phyloP scores from a whole-genome alignment of 2,113 vertebrate genomes.

The Mus spicilegus region DNA sequence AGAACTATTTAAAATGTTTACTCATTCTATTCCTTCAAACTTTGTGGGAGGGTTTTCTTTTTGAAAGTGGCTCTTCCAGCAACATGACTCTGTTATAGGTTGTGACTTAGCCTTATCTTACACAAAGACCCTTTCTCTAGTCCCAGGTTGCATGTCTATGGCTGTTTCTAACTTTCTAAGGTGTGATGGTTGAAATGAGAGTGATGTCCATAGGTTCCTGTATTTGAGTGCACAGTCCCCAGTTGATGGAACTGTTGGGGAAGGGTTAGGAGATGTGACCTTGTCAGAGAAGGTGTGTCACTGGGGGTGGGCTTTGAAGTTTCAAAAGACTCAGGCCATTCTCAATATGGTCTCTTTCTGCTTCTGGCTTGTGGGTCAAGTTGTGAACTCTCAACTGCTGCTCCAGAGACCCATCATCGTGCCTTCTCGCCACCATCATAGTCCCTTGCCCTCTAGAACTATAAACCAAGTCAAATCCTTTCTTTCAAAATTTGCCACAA shows the following conservation, averaged over 20 bases:
- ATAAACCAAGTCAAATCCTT: not conserved
- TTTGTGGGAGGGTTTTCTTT: constrained; percentile 1
- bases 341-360: not conserved
- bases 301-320: not conserved
- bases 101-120: no score
- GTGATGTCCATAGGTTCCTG: not conserved
- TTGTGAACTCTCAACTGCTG: not conserved
- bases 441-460: not conserved
- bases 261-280: not conserved
- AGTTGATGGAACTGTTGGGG: not conserved
- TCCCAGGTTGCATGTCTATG: constrained; percentile 13
- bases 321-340: not conserved
- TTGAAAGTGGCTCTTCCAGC: not conserved
- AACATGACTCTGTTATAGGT: no score
- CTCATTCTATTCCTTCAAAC: constrained; percentile 54
- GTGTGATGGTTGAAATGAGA: not conserved
- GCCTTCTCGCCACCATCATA: not conserved
- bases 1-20: constrained; percentile 38
- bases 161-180: constrained; percentile 36
- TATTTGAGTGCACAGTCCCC: not conserved
- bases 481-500: not conserved
- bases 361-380: not conserved
- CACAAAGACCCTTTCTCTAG: not conserved
- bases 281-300: not conserved
- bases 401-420: not conserved